Conservation (phyloP, 92 coral and sea anemone genomes). For the Phenganax stokvisi region DNA sequence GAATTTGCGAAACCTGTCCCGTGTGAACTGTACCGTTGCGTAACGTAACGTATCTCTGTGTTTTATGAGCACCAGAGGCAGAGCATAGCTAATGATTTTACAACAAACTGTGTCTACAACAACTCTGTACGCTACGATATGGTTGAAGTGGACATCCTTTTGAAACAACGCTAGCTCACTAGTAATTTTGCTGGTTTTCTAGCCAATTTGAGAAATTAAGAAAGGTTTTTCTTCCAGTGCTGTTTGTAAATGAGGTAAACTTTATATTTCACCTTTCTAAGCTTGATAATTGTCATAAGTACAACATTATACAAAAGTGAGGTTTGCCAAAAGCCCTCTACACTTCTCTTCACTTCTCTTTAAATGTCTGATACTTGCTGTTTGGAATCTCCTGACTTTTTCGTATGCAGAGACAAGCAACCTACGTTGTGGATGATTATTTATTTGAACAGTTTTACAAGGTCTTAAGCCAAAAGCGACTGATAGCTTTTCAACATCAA, state of each 20-base stretch:
- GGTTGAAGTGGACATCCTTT: neutral
- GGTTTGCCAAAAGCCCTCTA: neutral
- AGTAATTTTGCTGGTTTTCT: neutral
- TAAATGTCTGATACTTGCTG: no score
- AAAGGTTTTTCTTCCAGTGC: conserved; percentile 69
- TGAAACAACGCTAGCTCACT: neutral
- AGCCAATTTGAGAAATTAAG: conserved; percentile 11
- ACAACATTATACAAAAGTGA: neutral
- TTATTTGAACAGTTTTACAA: no score
- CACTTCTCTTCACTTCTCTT: no score
- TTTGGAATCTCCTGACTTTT: no score
- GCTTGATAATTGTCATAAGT: neutral
- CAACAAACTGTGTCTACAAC: neutral
- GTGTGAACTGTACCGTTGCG: no score
- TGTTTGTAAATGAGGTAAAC: conserved; percentile 85
- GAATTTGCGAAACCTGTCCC: no score
- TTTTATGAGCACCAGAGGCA: neutral
- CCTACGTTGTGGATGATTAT: no score
- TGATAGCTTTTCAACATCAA: no score
- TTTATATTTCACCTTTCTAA: neutral
- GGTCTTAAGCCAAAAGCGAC: no score
- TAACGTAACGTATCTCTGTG: neutral
- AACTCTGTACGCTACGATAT: neutral
- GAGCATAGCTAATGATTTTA: neutral
- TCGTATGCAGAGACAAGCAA: no score